A percentile compares a stretch with the other conserved stretches of the same genome.
These are phyloP conservation scores for Ichneumoninae sp. DNA, from an alignment of 2,888 invertebrate genomes.

Conservation along the genomic window DNA sequence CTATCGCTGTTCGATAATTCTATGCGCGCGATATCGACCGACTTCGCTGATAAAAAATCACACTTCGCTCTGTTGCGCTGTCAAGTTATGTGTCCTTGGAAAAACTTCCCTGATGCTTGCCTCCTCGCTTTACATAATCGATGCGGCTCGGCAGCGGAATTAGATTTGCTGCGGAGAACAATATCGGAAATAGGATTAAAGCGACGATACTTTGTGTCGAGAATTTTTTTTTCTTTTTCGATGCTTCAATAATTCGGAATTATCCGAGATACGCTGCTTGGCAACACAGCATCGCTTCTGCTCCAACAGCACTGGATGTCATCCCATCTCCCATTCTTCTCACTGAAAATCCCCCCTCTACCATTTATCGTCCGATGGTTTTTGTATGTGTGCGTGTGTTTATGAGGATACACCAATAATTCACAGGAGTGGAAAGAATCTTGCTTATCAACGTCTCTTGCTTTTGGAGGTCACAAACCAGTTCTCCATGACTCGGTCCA, in stretches of 20 bases:
- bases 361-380: slow-evolving; percentile 29
- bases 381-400: slow-evolving; percentile 26
- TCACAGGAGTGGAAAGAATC: slow-evolving; percentile 18
- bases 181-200: neutral
- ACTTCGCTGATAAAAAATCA: neutral
- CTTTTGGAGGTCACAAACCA: slow-evolving; percentile 1
- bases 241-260: neutral
- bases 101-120: slow-evolving; percentile 18
- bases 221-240: neutral
- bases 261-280: neutral
- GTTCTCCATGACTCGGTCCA: neutral
- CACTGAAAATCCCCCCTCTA: neutral
- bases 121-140: slow-evolving; percentile 71
- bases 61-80: slow-evolving; percentile 5
- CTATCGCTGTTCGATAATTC: slow-evolving; percentile 9
- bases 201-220: neutral
- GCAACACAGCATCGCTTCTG: slow-evolving; percentile 18
- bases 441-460: slow-evolving; percentile 26
- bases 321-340: slow-evolving; percentile 18
- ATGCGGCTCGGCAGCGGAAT: slow-evolving; percentile 60
- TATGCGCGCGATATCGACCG: neutral
- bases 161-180: slow-evolving; percentile 59
- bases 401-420: slow-evolving; percentile 13
- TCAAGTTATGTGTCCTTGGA: slow-evolving; percentile 42
- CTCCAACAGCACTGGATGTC: slow-evolving; percentile 28